phyloP scores from a whole-genome alignment of 2,888 invertebrate species.

The Leistus spinibarbis region DNA sequence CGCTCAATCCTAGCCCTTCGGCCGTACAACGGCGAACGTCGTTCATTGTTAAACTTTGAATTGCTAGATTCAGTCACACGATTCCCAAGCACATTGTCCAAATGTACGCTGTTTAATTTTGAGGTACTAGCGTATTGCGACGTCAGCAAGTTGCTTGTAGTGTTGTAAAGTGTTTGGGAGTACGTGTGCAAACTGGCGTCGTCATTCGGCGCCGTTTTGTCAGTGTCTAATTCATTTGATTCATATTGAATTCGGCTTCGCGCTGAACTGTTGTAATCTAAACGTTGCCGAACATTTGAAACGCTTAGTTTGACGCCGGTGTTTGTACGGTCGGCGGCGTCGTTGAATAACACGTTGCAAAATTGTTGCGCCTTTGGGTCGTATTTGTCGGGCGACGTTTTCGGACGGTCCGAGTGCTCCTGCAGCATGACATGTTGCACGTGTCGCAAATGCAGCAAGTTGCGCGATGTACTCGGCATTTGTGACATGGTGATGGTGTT shows the following conservation, averaged over 20 bases:
- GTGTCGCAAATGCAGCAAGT: slow-evolving; percentile 51
- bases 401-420: slow-evolving; percentile 52
- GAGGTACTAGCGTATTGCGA: slow-evolving; percentile 36
- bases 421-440: slow-evolving; percentile 52
- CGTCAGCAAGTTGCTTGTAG: slow-evolving; percentile 19
- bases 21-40: slow-evolving; percentile 50
- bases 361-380: slow-evolving; percentile 52
- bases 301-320: slow-evolving; percentile 23
- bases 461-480: slow-evolving; percentile 43
- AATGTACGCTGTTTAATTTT: slow-evolving; percentile 29
- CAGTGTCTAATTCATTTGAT: slow-evolving; percentile 29
- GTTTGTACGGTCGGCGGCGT: slow-evolving; percentile 39
- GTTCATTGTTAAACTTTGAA: slow-evolving; percentile 3
- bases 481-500: slow-evolving; percentile 47
- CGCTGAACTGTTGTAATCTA: slow-evolving; percentile 19
- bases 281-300: slow-evolving; percentile 20
- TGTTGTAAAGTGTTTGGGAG: neutral
- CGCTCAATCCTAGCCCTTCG: slow-evolving; percentile 42
- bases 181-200: neutral
- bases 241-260: slow-evolving; percentile 23
- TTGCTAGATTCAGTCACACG: slow-evolving; percentile 17
- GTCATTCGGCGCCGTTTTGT: neutral
- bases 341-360: slow-evolving; percentile 50
- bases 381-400: slow-evolving; percentile 54
- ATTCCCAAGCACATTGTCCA: slow-evolving; percentile 26